phyloP scores from a whole-genome alignment of 1,140 invertebrate species.

The Microplitis mediator region DNA sequence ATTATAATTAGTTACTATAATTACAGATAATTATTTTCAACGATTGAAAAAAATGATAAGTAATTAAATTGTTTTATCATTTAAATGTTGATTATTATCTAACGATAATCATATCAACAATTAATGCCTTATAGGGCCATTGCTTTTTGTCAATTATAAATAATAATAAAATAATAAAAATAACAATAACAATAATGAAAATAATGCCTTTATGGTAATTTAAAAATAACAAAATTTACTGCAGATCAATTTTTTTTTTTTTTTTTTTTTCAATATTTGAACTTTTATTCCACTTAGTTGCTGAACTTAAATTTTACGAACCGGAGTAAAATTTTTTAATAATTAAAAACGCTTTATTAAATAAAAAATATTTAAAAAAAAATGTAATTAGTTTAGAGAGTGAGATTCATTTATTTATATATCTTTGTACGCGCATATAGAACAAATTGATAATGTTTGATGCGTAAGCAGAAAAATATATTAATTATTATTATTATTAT shows the following conservation, averaged over 20 bases:
- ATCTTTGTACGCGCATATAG: background rate
- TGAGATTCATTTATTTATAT: slow-evolving; percentile 1
- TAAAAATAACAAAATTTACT: background rate
- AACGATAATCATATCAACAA: slow-evolving; percentile 5
- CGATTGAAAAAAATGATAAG: background rate
- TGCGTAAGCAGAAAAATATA: slow-evolving; percentile 10
- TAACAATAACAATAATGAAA: background rate
- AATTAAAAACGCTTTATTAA: background rate
- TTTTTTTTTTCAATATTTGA: too few species aligned
- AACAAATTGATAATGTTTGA: background rate
- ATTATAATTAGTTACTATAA: background rate
- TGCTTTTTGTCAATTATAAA: background rate
- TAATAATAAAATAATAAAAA: background rate
- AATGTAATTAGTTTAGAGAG: background rate
- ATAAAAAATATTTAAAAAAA: background rate
- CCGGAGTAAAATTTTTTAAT: background rate
- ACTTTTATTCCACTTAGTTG: too few species aligned
- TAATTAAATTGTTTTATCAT: background rate
- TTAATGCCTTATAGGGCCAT: background rate
- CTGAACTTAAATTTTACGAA: too few species aligned
- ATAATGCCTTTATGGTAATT: background rate
- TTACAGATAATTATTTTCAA: slow-evolving; percentile 9
- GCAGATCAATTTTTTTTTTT: too few species aligned
- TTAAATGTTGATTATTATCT: background rate
- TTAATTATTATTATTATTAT: background rate